Conservation (phyloP, 2,888 invertebrate genomes). For the Syrista parreyssii region DNA sequence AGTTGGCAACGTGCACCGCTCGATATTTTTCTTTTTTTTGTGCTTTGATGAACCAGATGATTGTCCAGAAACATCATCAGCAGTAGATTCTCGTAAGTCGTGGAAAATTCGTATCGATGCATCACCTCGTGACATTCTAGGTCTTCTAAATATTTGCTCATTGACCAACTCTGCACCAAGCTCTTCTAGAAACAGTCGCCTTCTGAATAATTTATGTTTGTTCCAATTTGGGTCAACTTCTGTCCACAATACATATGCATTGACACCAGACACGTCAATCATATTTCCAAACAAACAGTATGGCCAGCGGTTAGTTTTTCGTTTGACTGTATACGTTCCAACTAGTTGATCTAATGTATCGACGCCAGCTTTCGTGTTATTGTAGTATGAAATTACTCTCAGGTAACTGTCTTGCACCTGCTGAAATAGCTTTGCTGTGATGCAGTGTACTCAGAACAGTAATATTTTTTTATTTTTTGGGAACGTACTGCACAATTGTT, state of each 20-base stretch:
- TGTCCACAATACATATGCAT: slow-evolving; percentile 1
- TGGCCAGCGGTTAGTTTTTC: slow-evolving; percentile 10
- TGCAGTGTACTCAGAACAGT: slow-evolving; percentile 8
- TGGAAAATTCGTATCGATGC: no score
- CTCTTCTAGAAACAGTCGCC: slow-evolving; percentile 4
- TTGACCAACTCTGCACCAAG: no score
- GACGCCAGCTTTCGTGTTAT: slow-evolving; percentile 15
- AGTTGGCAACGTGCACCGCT: neutral
- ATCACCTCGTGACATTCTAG: no score
- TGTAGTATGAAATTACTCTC: slow-evolving; percentile 14
- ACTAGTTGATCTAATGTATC: slow-evolving; percentile 15
- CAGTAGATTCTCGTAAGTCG: neutral
- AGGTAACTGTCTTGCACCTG: slow-evolving; percentile 6
- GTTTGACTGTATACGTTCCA: slow-evolving; percentile 7
- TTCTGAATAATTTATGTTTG: slow-evolving; percentile 7
- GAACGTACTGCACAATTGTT: slow-evolving; percentile 8
- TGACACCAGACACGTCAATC: slow-evolving; percentile 1
- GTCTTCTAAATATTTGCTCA: no score
- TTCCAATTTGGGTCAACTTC: slow-evolving; percentile 9
- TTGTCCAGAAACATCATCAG: neutral
- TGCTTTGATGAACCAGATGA: neutral
- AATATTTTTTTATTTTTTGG: slow-evolving; percentile 14
- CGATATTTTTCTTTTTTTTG: neutral
- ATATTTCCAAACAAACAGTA: neutral
- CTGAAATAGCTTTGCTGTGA: slow-evolving; percentile 2